These are phyloP conservation scores for Coregonus ussuriensis DNA, from an alignment of 2,797 vertebrate species.

Conservation along the genomic window DNA sequence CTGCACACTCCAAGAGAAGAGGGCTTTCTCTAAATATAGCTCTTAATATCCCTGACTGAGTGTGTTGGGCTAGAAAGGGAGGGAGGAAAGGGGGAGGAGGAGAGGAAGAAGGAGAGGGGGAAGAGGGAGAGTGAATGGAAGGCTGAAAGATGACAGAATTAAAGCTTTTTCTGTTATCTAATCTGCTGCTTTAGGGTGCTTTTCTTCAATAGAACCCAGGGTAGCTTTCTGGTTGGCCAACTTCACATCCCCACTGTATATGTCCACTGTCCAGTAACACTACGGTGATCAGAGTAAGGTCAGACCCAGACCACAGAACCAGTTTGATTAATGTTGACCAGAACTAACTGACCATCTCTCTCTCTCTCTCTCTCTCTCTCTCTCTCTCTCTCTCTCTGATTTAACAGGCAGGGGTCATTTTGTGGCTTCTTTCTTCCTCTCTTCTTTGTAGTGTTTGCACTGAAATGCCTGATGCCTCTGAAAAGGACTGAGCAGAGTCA, in stretches of 20 bases:
- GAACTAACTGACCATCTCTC: background rate
- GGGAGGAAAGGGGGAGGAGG: conserved; percentile 5
- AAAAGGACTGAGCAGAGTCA: conserved; percentile 5
- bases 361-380: background rate
- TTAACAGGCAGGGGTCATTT: conserved; percentile 45
- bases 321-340: conserved; percentile 8
- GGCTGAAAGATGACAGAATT: conserved; percentile 50
- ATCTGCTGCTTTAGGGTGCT: conserved; percentile 46
- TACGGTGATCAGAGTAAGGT: background rate
- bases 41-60: conserved; percentile 51
- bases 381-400: background rate
- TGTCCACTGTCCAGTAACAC: background rate
- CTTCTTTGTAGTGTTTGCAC: conserved; percentile 9
- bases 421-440: conserved; percentile 34
- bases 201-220: conserved; percentile 44
- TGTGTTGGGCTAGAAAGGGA: conserved; percentile 43
- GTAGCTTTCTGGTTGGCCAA: background rate
- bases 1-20: conserved; percentile 11
- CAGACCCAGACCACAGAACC: background rate
- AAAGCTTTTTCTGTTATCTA: conserved; percentile 43
- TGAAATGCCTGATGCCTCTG: background rate
- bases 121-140: conserved; percentile 41
- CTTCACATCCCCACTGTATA: background rate
- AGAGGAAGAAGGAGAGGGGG: background rate
- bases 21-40: conserved; percentile 66